Base-by-base conservation (phyloP, 2,113 vertebrate species). In the Lepus timidus region DNA sequence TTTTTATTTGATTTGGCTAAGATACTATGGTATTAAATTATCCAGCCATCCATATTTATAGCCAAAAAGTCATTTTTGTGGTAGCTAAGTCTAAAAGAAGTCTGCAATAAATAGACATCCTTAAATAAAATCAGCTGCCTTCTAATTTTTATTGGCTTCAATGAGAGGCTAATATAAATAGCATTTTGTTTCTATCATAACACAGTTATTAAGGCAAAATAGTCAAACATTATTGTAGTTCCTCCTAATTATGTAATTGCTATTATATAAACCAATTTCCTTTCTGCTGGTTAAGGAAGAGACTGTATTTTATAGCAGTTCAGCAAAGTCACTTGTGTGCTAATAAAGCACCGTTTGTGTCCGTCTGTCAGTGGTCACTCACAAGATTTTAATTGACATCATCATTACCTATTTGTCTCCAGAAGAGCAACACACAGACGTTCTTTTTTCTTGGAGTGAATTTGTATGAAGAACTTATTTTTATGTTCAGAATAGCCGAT, bases 71-170 rank as follows among this genome's bases (percentile, higher is more conserved):
- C 90, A 95, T 95, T 96, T 96, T 95, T 96, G 90, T 95, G 96
- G 94, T 96, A 93, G 90, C 70, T 95, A 95, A 96, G 90, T 92
- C 83, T 58, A 90, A 95, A 96, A 95, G 81, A 92, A 95, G 92
- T 96, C 88, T 96, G 82, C 85, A 97, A 96, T 96, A 96, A 94
- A 94, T 90, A 93, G 92, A 95, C 68, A 83, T 90, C 79, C 94
- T 96, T 96, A 97, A 97, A 95, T 96, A 96, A 96, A 97, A 94
- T 97, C 96, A 97, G 88, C 92, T 96, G 95, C 85, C 85, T 94
- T 95, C 71, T 90, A 90, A 95, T 97, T 96, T 95, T 85, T 97
- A 96, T 96, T 97, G 97, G 96, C 96, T 97, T 94, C 82, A 92
- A 71, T 85, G 51, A 71, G 64, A 95, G 95, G 64, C 61, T 83